A percentile compares a stretch with the other conserved stretches of the same genome.
Evolutionary conservation across 2,113 vertebrate genomes (phyloP).

Genomic region (Datnioides undecimradiatus): DNA sequence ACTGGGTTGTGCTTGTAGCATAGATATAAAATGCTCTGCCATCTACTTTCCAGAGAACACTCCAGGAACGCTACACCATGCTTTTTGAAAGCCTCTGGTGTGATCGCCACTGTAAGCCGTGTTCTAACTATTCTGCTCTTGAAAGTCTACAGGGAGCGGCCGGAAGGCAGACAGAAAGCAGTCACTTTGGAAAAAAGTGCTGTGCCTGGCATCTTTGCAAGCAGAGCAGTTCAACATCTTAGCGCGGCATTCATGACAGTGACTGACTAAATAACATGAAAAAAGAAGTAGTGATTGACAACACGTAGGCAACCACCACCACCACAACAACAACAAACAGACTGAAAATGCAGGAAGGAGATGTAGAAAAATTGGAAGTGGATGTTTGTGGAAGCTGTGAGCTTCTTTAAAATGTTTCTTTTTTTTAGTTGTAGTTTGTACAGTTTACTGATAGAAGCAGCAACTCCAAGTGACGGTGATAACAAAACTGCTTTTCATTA

Average conservation of each 20-base stretch:
- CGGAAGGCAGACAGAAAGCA: conserved; percentile 46
- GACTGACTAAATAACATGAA: conserved; percentile 51
- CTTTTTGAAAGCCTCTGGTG: conserved; percentile 41
- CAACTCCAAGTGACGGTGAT: conserved; percentile 16
- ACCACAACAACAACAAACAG: conserved; percentile 36
- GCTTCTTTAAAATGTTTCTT: conserved; percentile 36
- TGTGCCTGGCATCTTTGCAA: conserved; percentile 58
- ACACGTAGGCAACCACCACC: conserved; percentile 32
- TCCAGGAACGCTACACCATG: conserved; percentile 3
- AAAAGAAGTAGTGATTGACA: conserved; percentile 24
- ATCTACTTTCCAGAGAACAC: conserved; percentile 35
- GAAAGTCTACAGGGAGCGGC: conserved; percentile 17
- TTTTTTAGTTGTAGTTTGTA: conserved; percentile 10
- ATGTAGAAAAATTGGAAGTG: conserved; percentile 17
- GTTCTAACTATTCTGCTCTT: conserved; percentile 36
- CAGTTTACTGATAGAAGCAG: conserved; percentile 45
- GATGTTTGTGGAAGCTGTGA: conserved; percentile 28
- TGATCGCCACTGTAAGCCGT: conserved; percentile 49
- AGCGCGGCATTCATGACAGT: conserved; percentile 49
- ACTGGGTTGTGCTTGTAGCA: conserved; percentile 36
- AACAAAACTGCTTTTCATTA: conserved; percentile 53
- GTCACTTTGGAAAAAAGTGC: conserved; percentile 43
- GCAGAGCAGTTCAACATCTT: conserved; percentile 33
- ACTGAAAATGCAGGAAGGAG: conserved; percentile 26
- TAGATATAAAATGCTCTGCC: conserved; percentile 42